Evolutionary conservation across 2,888 invertebrate genomes (phyloP).

Genomic region (Biston betularia): DNA sequence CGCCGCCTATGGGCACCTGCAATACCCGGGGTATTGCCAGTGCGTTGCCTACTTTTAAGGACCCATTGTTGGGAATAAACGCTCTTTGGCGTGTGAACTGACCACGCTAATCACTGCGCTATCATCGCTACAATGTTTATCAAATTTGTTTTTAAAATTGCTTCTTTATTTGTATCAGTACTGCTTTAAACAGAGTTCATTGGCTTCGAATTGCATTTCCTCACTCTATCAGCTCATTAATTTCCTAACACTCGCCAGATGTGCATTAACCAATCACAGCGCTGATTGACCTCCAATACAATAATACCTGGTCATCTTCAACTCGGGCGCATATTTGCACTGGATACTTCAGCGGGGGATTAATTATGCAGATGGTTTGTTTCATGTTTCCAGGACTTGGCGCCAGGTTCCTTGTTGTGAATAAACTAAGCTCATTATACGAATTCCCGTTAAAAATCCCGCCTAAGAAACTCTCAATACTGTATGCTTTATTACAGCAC

Average conservation of each 20-base stretch:
- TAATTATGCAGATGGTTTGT: constrained; percentile 39
- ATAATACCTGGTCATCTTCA: constrained; percentile 35
- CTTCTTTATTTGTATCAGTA: not conserved
- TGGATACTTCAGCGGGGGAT: constrained; percentile 47
- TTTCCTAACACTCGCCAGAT: constrained; percentile 50
- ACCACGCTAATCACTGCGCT: too few relatives aligned
- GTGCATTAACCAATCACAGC: constrained; percentile 36
- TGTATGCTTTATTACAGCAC: too few relatives aligned
- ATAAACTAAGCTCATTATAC: not conserved
- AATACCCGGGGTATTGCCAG: too few relatives aligned
- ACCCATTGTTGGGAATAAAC: too few relatives aligned
- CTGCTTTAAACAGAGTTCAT: constrained; percentile 18
- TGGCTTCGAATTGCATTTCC: constrained; percentile 34
- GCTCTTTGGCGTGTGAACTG: too few relatives aligned
- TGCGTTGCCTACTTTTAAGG: too few relatives aligned
- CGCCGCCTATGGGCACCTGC: too few relatives aligned
- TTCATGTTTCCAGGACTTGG: constrained; percentile 5
- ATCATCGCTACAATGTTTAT: too few relatives aligned
- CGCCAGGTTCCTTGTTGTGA: constrained; percentile 2
- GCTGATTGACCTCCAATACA: constrained; percentile 52
- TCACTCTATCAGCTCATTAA: constrained; percentile 32
- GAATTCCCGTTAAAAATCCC: not conserved
- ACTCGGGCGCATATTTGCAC: constrained; percentile 31
- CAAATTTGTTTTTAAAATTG: not conserved
- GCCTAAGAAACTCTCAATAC: too few relatives aligned